Percentiles rank a stretch among this genome's conserved stretches.
Evolutionary conservation across 2,888 invertebrate genomes (phyloP).

Genomic region (Marasmarcha lunaedactyla): DNA sequence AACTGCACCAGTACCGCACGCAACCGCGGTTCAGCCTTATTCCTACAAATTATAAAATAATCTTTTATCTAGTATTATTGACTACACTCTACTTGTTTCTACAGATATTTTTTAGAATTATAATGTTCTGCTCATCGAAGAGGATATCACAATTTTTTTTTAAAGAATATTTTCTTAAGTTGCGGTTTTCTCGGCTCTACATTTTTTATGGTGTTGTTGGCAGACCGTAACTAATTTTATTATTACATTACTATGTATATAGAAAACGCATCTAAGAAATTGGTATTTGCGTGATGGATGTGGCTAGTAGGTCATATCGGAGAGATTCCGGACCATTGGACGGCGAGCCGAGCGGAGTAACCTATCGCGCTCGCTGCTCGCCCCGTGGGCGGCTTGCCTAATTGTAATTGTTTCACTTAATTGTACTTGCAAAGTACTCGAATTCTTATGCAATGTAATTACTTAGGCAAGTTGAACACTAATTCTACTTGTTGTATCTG

Average conservation of each 20-base stretch:
- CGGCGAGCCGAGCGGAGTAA: too few relatives aligned
- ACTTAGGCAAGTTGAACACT: too few relatives aligned
- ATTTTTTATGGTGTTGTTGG: background rate
- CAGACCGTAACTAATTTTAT: constrained; percentile 1
- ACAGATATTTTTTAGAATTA: background rate
- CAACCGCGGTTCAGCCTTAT: background rate
- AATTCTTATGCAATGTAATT: too few relatives aligned
- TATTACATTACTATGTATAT: constrained; percentile 1
- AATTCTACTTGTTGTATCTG: too few relatives aligned
- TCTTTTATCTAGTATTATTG: background rate
- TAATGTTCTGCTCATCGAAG: background rate
- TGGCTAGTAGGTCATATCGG: background rate
- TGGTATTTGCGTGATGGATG: background rate
- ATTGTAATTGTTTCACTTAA: too few relatives aligned
- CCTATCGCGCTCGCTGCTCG: too few relatives aligned
- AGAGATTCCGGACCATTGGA: background rate
- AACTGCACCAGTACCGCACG: background rate
- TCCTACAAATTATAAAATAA: background rate
- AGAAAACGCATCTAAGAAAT: background rate
- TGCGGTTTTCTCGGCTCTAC: background rate
- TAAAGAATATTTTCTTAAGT: background rate
- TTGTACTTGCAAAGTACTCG: too few relatives aligned
- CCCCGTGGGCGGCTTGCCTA: too few relatives aligned
- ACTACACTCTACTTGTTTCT: background rate
- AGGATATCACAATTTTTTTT: background rate